Evolutionary conservation across 2,797 vertebrate species (phyloP).

Genomic region (Anableps anableps): DNA sequence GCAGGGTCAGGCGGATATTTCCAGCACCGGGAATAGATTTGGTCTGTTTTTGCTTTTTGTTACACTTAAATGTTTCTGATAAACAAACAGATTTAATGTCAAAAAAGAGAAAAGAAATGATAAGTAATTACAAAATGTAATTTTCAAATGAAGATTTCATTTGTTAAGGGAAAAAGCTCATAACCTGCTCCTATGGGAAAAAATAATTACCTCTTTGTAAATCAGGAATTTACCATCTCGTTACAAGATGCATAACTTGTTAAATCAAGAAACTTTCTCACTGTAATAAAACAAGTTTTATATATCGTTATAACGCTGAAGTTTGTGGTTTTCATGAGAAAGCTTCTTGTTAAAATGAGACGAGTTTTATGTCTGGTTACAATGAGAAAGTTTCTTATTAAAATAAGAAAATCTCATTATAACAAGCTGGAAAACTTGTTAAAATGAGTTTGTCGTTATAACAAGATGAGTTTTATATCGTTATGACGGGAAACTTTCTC

Average conservation of each 20-base stretch:
- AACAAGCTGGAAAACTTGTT: no score
- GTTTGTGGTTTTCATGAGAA: no score
- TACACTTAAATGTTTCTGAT: background rate
- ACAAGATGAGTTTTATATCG: no score
- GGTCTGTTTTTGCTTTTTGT: background rate
- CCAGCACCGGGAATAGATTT: background rate
- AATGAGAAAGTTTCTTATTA: no score
- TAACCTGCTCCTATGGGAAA: background rate
- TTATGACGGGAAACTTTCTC: no score
- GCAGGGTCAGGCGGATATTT: background rate
- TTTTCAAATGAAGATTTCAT: background rate
- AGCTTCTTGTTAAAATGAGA: no score
- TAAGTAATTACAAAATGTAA: background rate
- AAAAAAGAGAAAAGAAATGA: background rate
- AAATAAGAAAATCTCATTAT: no score
- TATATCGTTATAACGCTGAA: no score
- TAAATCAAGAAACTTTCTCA: no score
- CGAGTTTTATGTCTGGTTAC: no score
- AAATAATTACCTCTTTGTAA: background rate
- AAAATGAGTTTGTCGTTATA: no score
- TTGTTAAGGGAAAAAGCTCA: background rate
- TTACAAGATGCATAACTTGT: background rate
- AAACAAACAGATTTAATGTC: background rate
- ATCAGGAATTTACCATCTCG: background rate
- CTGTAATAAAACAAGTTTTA: no score